These are phyloP conservation scores for Aselliscus stoliczkanus DNA, from an alignment of 2,797 vertebrate genomes.

Conservation along the genomic window DNA sequence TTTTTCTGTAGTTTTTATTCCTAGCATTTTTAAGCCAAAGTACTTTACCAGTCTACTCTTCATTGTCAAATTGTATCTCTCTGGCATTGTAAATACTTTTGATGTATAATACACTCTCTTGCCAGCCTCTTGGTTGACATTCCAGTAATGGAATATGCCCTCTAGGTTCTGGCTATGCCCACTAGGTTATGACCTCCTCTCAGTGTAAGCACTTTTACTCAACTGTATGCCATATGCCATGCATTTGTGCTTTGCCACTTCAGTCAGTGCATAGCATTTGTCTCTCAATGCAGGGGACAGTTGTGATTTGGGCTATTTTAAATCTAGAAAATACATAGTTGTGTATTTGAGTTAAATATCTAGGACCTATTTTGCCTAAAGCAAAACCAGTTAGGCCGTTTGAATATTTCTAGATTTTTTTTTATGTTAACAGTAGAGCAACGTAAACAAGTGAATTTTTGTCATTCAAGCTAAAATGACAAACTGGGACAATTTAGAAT, in stretches of 20 bases:
- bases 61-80: slow-evolving; percentile 15
- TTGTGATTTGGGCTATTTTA: neutral
- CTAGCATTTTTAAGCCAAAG: slow-evolving; percentile 7
- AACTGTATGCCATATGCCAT: neutral
- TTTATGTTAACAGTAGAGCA: neutral
- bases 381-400: neutral
- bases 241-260: neutral
- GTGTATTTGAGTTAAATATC: neutral
- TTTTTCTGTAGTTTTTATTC: slow-evolving; percentile 2
- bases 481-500: neutral
- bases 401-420: slow-evolving; percentile 19
- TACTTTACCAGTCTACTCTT: neutral
- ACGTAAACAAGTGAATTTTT: neutral
- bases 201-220: neutral
- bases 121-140: slow-evolving; percentile 10
- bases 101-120: neutral
- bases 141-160: slow-evolving; percentile 1
- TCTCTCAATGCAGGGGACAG: neutral
- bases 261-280: neutral
- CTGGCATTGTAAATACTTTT: slow-evolving; percentile 12
- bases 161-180: neutral
- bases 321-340: neutral
- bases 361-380: neutral
- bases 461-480: neutral
- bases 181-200: neutral